Evolutionary conservation across 2,113 vertebrate species (phyloP), one percentile per base, ranked within the genome.

Genomic region (Ammodytes marinus): DNA sequence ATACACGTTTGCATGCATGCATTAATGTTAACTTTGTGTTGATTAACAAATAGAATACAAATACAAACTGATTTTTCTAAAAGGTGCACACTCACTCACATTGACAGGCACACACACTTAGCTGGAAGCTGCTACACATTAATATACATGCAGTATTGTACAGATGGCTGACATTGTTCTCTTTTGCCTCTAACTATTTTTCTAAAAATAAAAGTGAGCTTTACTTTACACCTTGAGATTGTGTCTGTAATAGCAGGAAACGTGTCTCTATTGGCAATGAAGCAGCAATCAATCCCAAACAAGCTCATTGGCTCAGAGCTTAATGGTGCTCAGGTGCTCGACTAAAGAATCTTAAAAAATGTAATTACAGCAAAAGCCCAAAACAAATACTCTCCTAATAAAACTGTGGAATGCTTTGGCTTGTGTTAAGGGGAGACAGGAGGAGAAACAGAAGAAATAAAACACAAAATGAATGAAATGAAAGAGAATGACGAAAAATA

Each of bases 71-170:
- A 54, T 57, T 27, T 27, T 27, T 19, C 14, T 39, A 59, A 19
- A 74, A 64, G 50, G 39, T 55, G 61, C 40, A 78, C n/a, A 0
- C 19, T 63, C 27, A 68, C 58, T 61, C 11, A 71, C 15, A 55
- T 52, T 49, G 8, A 39, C 50, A 52, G 12, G 5, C 55, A 12
- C n/a, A 69, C 55, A 72, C 65, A 47, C 65, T 63, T 73, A 63
- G 86, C 92, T 90, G 61, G 72, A 47, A 86, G 90, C 84, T 59
- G 60, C 84, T 91, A 80, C 91, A 94, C 91, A 93, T 93, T 92
- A n/a, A n/a, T 86, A 93, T 93, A 82, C 83, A 90, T 52, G 47
- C 84, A 74, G 84, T 79, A 80, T 87, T 71, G 89, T 88, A 86
- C 86, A 71, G 73, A 69, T 79, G n/a, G 55, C 78, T 92, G 91